Conservation (phyloP, 1,140 invertebrate species). For the Drosophila sulfurigaster region DNA sequence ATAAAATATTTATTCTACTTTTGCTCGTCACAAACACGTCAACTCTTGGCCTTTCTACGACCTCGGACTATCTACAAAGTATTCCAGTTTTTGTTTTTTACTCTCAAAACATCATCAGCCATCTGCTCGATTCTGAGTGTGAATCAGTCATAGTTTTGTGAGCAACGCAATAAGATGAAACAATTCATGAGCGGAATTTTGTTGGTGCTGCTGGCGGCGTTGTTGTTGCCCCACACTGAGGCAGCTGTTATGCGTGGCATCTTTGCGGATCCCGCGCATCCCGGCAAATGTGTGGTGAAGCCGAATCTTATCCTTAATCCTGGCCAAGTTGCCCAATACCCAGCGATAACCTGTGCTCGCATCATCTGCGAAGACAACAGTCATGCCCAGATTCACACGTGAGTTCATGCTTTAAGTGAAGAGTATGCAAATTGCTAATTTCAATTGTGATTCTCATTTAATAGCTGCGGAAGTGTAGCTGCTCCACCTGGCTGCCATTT, state of each 20-base stretch:
- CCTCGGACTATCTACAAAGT: neutral
- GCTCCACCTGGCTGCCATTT: slow-evolving; percentile 21
- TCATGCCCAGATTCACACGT: slow-evolving; percentile 22
- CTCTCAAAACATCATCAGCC: neutral
- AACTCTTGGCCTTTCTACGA: slow-evolving; percentile 1
- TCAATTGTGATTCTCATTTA: slow-evolving; percentile 3
- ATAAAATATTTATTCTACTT: too few species aligned
- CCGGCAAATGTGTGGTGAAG: slow-evolving; percentile 33
- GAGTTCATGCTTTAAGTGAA: neutral
- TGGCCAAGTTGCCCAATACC: slow-evolving; percentile 10
- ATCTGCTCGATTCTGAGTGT: neutral
- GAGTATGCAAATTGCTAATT: neutral
- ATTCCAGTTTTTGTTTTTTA: neutral
- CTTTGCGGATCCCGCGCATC: slow-evolving; percentile 23
- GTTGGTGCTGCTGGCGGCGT: neutral
- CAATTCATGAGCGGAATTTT: slow-evolving; percentile 30
- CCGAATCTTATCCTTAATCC: slow-evolving; percentile 20
- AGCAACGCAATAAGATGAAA: slow-evolving; percentile 23
- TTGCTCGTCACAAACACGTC: neutral
- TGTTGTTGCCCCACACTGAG: slow-evolving; percentile 9
- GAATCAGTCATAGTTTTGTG: slow-evolving; percentile 28
- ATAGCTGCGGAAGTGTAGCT: slow-evolving; percentile 18
- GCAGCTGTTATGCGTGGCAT: slow-evolving; percentile 20
- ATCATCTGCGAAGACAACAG: slow-evolving; percentile 22
- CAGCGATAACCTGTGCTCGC: slow-evolving; percentile 2